These are phyloP conservation scores for Andricus grossulariae DNA, from an alignment of 1,140 invertebrate species.

Conservation along the genomic window DNA sequence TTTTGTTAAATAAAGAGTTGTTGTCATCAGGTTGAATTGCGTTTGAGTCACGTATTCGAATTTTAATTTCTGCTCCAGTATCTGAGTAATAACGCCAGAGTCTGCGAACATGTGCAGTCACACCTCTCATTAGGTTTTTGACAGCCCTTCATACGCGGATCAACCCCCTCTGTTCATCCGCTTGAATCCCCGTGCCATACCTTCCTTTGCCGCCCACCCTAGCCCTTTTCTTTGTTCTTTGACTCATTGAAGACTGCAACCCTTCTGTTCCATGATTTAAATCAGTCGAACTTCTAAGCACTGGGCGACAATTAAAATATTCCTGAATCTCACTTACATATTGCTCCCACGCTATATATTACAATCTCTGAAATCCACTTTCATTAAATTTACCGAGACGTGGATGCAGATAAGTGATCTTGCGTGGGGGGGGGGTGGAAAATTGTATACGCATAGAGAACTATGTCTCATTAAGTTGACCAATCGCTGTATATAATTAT, in stretches of 20 bases:
- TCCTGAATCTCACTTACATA: slow-evolving; percentile 44
- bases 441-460: too few species aligned
- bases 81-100: slow-evolving; percentile 69
- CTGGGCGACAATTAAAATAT: slow-evolving; percentile 66
- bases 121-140: slow-evolving; percentile 78
- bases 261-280: slow-evolving; percentile 63
- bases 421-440: too few species aligned
- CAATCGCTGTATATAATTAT: too few species aligned
- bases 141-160: slow-evolving; percentile 76
- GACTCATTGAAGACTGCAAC: slow-evolving; percentile 67
- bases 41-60: slow-evolving; percentile 67
- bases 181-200: slow-evolving; percentile 57
- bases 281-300: slow-evolving; percentile 67
- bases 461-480: too few species aligned
- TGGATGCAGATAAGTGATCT: too few species aligned
- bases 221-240: slow-evolving; percentile 72
- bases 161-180: slow-evolving; percentile 71
- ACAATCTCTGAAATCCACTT: neutral
- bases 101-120: slow-evolving; percentile 75
- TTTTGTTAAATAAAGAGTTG: neutral
- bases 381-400: too few species aligned
- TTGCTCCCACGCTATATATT: neutral
- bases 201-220: slow-evolving; percentile 55
- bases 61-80: slow-evolving; percentile 66
- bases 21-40: slow-evolving; percentile 17